Evolutionary conservation across 2,113 vertebrate genomes (phyloP), one percentile per base, ranked within the genome.

Genomic region (Ia io): DNA sequence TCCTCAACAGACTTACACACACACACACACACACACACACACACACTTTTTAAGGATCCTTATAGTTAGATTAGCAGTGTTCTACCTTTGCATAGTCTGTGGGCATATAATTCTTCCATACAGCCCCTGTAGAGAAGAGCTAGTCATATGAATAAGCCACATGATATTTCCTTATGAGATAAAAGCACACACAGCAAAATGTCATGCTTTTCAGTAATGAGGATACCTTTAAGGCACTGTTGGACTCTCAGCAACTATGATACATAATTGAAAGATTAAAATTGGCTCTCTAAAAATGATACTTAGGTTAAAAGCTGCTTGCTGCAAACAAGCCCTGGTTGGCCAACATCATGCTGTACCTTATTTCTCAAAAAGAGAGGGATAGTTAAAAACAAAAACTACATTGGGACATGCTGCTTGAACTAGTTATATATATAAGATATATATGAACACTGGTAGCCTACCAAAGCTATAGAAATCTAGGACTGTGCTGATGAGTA

Each of bases 381-480:
- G 47, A 92, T 53, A 77, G 28, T 89, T 92, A 16, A 28, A 28
- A 56, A 93, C 78, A 85, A 76, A 97, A 92, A 86, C 67, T 53
- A 49, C 71, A 65, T 85, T 44, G 67, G 88, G 77, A 92, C 90
- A 47, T 96, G 95, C 97, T 96, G 95, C 95, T 96, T 42, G 51
- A 83, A 79, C 88, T 92, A 92, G 78, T 95, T 92, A 76, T 42
- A 76, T 77, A 61, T 89, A 78, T 84, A 71, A 78, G 37, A 73
- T 67, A 35, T 91, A 88, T 86, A 65, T 88, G 69, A 96, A 91
- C 88, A 87, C 93, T 96, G 97, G 97, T 96, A 96, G 96, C 93
- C 97, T 95, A 77, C 97, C 97, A 97, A 97, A 97, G 97, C 93
- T 96, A 63, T 96, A 93, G 97, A 96, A 95, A 97, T 96, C 90